Base-by-base conservation (phyloP, 2,888 invertebrate species). In the Pheosia tremula region DNA sequence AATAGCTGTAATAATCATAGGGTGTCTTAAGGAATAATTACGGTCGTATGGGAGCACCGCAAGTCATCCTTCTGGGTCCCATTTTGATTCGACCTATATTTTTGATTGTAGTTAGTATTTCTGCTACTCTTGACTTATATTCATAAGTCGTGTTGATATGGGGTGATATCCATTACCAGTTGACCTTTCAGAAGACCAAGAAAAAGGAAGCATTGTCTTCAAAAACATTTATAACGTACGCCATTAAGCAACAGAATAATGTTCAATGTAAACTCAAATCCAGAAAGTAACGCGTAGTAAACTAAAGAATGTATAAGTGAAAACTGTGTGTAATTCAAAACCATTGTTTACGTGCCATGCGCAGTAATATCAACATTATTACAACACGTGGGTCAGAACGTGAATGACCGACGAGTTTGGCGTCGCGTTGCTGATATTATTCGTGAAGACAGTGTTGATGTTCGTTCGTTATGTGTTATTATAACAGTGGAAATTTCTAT, bases 41-140 rank as follows among this genome's bases (percentile, higher is more conserved):
- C 77, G 76, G 74, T 73, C 66, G 68, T 60, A 56, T 62, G 67
- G 77, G 80, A 76, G 80, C 83, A 82, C 85, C 82, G 80, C 87
- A 87, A 87, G 87, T 86, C 71, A 85, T 80, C 71, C 80, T 61
- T 75, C 67, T 82, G 81, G 86, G 86, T 78, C 82, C 82, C 73
- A 24, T 74, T 83, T 82, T 80, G 86, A 55, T 52, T 9, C 1
- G 10, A 43, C 11, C 11, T 47, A n/a, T 11, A 9, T 47, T n/a
- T 11, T 47, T 5, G 68, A 24, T 24, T 24, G 24, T 24, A 24
- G 24, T 24, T 24, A 24, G 24, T 2, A 24, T 24, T 24, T 24
- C 24, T 24, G 24, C 24, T 24, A 24, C 24, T 24, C 2, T 24
- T 24, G 1, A 24, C 24, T 24, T 24, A 24, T 24, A 24, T 24